A percentile compares a stretch with the other conserved stretches of the same genome.
Conservation (phyloP, 2,113 vertebrate species). For the Cacatua alba region DNA sequence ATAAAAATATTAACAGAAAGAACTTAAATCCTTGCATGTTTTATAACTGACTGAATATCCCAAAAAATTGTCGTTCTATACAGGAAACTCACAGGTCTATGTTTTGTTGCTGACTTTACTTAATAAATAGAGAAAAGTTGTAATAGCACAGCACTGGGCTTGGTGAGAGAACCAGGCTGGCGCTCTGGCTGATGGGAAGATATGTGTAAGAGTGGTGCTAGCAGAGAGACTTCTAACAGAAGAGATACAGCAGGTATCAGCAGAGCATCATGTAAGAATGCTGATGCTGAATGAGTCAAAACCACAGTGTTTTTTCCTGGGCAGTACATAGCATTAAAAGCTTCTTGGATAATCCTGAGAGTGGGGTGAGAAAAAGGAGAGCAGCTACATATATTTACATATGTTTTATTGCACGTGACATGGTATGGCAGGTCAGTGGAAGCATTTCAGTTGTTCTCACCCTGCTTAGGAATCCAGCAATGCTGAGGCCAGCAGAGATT, state of each 20-base stretch:
- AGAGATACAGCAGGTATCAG: background rate
- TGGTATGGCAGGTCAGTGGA: background rate
- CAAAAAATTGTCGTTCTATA: background rate
- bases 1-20: background rate
- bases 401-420: rapidly evolving
- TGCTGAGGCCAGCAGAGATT: background rate
- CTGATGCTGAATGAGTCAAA: background rate
- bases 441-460: background rate
- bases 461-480: background rate
- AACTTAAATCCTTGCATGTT: background rate
- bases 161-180: background rate
- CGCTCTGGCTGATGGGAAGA: background rate
- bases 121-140: background rate
- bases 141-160: background rate
- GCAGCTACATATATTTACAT: background rate
- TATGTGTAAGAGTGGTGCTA: background rate
- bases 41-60: background rate
- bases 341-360: background rate
- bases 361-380: background rate
- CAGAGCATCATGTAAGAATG: rapidly evolving
- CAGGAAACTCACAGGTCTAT: background rate
- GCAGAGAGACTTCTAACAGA: background rate
- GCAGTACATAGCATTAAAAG: background rate
- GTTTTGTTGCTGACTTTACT: background rate
- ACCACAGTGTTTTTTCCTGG: background rate